These are phyloP conservation scores for Pseudeuparius sepicola DNA, from an alignment of 2,888 invertebrate genomes.

Conservation along the genomic window DNA sequence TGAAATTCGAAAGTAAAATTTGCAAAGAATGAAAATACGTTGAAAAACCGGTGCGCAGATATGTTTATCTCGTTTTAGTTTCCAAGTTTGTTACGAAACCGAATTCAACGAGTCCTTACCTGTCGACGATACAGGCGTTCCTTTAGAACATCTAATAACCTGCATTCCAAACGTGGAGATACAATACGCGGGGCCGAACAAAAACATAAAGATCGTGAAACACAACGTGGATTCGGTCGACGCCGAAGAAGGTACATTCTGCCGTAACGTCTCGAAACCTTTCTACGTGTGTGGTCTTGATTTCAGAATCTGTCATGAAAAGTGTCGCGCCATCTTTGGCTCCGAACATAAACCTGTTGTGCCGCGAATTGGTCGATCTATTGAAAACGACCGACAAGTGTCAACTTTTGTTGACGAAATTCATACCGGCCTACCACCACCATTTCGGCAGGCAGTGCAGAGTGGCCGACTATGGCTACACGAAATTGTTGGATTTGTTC, in stretches of 20 bases:
- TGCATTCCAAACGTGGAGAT: conserved; percentile 61
- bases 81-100: conserved; percentile 71
- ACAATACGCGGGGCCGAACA: conserved; percentile 38
- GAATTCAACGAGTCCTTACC: conserved; percentile 53
- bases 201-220: conserved; percentile 35
- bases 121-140: conserved; percentile 64
- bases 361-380: conserved; percentile 78
- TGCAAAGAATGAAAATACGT: too few species aligned
- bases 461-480: conserved; percentile 94
- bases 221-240: conserved; percentile 25
- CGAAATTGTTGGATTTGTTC: conserved; percentile 81
- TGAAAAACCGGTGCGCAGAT: too few species aligned
- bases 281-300: too few species aligned
- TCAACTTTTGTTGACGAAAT: conserved; percentile 72
- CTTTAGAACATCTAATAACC: conserved; percentile 81
- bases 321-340: conserved; percentile 57
- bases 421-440: conserved; percentile 93
- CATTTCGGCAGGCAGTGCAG: conserved; percentile 93
- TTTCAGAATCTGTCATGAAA: conserved; percentile 35
- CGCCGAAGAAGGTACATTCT: conserved; percentile 27
- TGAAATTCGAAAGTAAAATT: too few species aligned
- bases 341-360: conserved; percentile 68
- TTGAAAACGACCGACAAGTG: conserved; percentile 73
- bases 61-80: conserved; percentile 42
- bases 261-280: conserved; percentile 13